phyloP scores from a whole-genome alignment of 64 coral and sea anemone genomes.

The Acropora tenuis region DNA sequence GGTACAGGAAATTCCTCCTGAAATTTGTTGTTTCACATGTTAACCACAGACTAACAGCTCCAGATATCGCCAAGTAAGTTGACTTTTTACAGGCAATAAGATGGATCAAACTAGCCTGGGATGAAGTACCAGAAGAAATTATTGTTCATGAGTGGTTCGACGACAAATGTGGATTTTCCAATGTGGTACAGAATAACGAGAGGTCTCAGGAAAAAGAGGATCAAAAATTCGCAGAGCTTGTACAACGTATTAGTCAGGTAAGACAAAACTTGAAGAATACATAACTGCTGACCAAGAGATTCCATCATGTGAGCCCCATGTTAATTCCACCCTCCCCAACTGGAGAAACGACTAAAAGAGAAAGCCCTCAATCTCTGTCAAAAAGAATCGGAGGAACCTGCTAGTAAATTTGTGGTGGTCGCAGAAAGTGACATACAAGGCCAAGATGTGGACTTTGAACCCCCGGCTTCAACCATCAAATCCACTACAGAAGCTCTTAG shows the following conservation, averaged over 20 bases:
- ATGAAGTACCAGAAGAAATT: constrained; percentile 25
- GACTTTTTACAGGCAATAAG: constrained; percentile 48
- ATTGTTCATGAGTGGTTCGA: constrained; percentile 29
- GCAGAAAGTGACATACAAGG: constrained; percentile 16
- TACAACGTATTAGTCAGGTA: neutral
- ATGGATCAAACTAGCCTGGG: constrained; percentile 30
- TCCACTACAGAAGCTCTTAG: constrained; percentile 35
- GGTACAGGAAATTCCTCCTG: constrained; percentile 34
- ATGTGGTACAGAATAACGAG: constrained; percentile 4
- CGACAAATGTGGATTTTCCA: constrained; percentile 15
- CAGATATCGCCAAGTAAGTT: constrained; percentile 45
- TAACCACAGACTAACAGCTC: constrained; percentile 29
- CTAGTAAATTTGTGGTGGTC: constrained; percentile 5
- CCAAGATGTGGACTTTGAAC: constrained; percentile 39
- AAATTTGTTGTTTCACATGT: constrained; percentile 54
- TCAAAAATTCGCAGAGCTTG: constrained; percentile 31
- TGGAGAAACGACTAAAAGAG: neutral
- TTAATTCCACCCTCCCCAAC: constrained; percentile 15
- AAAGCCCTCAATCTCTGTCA: constrained; percentile 16
- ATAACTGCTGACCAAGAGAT: neutral
- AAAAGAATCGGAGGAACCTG: neutral
- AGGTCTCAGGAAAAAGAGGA: constrained; percentile 21
- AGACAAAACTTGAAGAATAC: neutral
- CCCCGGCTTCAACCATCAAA: neutral
- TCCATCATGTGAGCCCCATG: neutral